These are phyloP conservation scores for Chloropsis cyanopogon DNA, from an alignment of 2,113 vertebrate species.

Conservation along the genomic window DNA sequence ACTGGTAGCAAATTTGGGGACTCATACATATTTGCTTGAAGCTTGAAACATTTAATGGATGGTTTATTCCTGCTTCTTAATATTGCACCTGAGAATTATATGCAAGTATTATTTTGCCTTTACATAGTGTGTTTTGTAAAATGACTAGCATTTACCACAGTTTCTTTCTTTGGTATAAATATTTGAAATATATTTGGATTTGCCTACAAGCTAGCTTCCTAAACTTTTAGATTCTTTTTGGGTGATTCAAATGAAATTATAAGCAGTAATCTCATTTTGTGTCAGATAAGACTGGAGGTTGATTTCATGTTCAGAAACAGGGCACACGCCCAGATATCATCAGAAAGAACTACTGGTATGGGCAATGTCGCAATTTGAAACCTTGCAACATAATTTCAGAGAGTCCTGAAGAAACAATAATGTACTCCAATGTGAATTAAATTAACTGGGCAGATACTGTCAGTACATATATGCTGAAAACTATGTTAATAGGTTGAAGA, in stretches of 20 bases:
- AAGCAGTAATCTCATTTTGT: neutral
- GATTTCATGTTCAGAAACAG: neutral
- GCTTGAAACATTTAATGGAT: neutral
- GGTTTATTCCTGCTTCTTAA: neutral
- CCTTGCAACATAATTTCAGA: neutral
- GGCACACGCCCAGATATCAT: neutral
- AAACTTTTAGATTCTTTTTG: slow-evolving; percentile 2
- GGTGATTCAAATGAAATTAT: slow-evolving; percentile 37
- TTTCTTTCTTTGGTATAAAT: neutral
- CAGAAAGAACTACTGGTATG: neutral
- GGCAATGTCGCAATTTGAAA: neutral
- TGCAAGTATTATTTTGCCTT: neutral
- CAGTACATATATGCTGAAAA: neutral
- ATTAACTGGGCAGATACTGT: slow-evolving; percentile 37
- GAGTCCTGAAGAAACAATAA: slow-evolving; percentile 27
- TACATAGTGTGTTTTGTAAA: neutral
- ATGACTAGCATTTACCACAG: neutral
- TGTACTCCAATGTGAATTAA: slow-evolving; percentile 39
- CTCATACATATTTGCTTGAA: neutral
- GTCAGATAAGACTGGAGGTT: neutral
- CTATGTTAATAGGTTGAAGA: slow-evolving; percentile 8
- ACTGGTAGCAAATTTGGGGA: neutral
- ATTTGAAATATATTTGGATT: neutral
- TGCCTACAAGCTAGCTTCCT: neutral
- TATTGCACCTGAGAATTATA: neutral